Evolutionary conservation across 2,888 invertebrate genomes (phyloP), one percentile per base, ranked within the genome.

Genomic region (Leptinotarsa haldemani): DNA sequence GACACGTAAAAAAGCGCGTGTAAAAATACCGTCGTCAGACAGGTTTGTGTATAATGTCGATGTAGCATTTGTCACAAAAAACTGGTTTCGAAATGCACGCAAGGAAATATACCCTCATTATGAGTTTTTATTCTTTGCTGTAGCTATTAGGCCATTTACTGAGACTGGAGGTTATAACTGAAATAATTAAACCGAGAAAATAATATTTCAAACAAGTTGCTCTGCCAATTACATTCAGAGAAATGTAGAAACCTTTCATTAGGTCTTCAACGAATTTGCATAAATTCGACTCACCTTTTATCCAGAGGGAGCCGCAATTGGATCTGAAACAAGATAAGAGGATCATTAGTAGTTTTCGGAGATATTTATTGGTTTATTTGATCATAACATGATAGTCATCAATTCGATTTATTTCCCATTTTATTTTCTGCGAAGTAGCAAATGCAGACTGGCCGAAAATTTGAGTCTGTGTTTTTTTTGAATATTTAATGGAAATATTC

Each of bases 131-230:
- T 53, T 68, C 70, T 67, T 70, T 67, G 15, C 70, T 46, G 46
- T 50, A n/a, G 58, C 69, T 69, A 77, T 76, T 76, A 74, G 74
- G 69, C 69, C 69, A 74, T 70, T 73, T 71, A 72, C 52, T 16
- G 70, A 72, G 30, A 50, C 67, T 61, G 40, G 61, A 56, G 68
- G 53, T 67, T 68, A 15, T 22, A 46, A 69, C 48, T 30, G 74
- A 71, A 74, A 69, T 74, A 69, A 69, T 56, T 53, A 70, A 72
- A 25, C 64, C 50, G 22, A 63, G 69, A 72, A 72, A 71, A 65
- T 30, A 47, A 56, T 66, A 66, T 71, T 64, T 58, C 65, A 71
- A 74, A 48, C 67, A 46, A 9, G 40, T n/a, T 20, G 20, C 18
- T 22, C 56, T 56, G 68, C 18, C 56, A 68, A 68, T 56, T 58